A percentile compares a stretch with the other conserved stretches of the same genome.
Conservation (phyloP, 2,797 vertebrate species). For the Gastrophryne carolinensis region DNA sequence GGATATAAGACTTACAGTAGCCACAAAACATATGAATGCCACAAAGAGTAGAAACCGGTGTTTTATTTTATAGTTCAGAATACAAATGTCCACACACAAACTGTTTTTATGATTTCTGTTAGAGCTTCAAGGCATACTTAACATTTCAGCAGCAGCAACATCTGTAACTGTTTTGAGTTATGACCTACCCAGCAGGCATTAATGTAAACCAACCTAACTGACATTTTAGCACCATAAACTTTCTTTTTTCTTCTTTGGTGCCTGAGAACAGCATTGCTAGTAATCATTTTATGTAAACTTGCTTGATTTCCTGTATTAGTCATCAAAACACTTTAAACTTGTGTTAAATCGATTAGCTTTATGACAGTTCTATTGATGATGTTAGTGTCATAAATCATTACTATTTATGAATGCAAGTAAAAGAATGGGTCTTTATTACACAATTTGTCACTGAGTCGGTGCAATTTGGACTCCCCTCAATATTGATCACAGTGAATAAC, state of each 20-base stretch:
- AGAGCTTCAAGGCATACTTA: constrained; percentile 41
- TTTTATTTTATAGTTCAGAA: neutral
- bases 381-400: too few relatives aligned
- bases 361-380: too few relatives aligned
- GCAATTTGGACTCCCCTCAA: too few relatives aligned
- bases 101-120: constrained; percentile 9
- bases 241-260: neutral
- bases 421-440: too few relatives aligned
- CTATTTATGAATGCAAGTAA: too few relatives aligned
- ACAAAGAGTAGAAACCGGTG: neutral
- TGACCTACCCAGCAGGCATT: constrained; percentile 40
- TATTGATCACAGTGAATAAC: too few relatives aligned
- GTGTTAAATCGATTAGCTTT: neutral
- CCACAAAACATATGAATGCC: neutral
- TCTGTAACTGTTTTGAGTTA: constrained; percentile 12
- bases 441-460: too few relatives aligned
- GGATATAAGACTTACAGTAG: neutral
- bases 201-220: constrained; percentile 20
- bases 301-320: neutral
- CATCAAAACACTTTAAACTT: neutral
- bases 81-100: neutral
- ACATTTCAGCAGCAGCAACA: constrained; percentile 41
- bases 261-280: neutral
- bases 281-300: neutral
- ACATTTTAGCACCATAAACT: constrained; percentile 30